phyloP scores from a whole-genome alignment of 1,140 invertebrate species.

The Neodiprion pinetum region DNA sequence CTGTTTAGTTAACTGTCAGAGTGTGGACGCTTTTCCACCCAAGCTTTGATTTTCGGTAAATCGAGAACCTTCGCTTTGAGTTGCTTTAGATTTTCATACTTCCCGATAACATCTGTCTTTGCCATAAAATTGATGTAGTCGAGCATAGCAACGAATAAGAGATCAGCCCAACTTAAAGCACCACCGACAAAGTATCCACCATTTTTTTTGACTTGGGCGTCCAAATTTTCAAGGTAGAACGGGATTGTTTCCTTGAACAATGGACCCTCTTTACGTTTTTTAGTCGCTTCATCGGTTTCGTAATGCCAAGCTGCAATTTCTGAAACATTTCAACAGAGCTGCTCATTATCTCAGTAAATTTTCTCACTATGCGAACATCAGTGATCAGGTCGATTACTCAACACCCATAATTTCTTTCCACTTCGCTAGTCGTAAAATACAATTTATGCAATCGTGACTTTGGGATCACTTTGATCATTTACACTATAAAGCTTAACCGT shows the following conservation, averaged over 20 bases:
- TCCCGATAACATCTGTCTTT: constrained; percentile 64
- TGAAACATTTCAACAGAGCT: background rate
- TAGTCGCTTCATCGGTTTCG: constrained; percentile 1
- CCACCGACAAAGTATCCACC: constrained; percentile 42
- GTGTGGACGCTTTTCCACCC: constrained; percentile 69
- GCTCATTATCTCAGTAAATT: too few species aligned
- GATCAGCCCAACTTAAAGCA: constrained; percentile 69
- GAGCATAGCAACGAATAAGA: constrained; percentile 67
- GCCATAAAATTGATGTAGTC: constrained; percentile 69
- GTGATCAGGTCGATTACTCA: background rate
- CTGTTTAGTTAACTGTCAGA: constrained; percentile 57
- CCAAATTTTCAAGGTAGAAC: constrained; percentile 22
- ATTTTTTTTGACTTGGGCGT: constrained; percentile 21
- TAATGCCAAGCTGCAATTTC: background rate
- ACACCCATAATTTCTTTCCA: background rate
- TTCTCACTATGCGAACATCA: background rate
- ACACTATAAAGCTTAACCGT: background rate
- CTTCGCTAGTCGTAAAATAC: background rate
- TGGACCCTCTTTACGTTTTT: background rate
- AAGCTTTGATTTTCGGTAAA: constrained; percentile 69
- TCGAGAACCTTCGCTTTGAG: constrained; percentile 63
- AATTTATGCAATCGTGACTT: background rate
- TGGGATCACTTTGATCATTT: background rate
- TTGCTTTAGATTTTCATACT: constrained; percentile 65
- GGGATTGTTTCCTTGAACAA: constrained; percentile 23